A percentile compares a stretch with the other conserved stretches of the same genome.
Conservation (phyloP, 2,888 invertebrate genomes). For the Ormyrus thymus region DNA sequence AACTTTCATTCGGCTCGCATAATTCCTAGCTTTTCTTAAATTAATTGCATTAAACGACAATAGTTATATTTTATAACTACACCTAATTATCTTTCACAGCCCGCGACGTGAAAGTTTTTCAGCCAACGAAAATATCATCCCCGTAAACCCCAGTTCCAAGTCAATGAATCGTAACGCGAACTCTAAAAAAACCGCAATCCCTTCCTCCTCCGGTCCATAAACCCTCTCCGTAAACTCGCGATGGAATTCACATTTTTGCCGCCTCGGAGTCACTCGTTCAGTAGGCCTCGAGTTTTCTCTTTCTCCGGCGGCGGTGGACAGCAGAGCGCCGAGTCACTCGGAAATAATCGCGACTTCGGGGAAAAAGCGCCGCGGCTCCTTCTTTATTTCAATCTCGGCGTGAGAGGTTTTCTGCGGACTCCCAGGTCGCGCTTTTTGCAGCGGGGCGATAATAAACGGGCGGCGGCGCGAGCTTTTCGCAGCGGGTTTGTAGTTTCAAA, state of each 20-base stretch:
- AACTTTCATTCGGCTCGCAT: too few species aligned
- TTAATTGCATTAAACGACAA: too few species aligned
- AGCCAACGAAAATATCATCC: too few species aligned
- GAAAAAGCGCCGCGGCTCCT: neutral
- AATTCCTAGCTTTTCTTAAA: too few species aligned
- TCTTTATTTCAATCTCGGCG: constrained; percentile 18
- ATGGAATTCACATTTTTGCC: constrained; percentile 36
- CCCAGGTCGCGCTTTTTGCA: constrained; percentile 19
- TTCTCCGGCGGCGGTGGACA: constrained; percentile 2
- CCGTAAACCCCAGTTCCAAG: too few species aligned
- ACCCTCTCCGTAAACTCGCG: constrained; percentile 21
- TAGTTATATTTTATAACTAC: too few species aligned
- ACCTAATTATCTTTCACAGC: too few species aligned
- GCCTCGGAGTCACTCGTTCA: constrained; percentile 30
- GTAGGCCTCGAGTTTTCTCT: constrained; percentile 23
- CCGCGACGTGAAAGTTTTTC: too few species aligned
- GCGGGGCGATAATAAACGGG: constrained; percentile 40
- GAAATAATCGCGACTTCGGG: constrained; percentile 1
- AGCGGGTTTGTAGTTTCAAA: constrained; percentile 36
- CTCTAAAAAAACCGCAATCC: neutral
- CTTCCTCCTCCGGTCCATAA: constrained; percentile 20
- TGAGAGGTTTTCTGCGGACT: neutral
- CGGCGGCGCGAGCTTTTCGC: constrained; percentile 12
- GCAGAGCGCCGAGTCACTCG: constrained; percentile 32
- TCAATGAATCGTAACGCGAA: neutral